phyloP scores from a whole-genome alignment of 2,797 vertebrate genomes.

The Florisuga fusca region DNA sequence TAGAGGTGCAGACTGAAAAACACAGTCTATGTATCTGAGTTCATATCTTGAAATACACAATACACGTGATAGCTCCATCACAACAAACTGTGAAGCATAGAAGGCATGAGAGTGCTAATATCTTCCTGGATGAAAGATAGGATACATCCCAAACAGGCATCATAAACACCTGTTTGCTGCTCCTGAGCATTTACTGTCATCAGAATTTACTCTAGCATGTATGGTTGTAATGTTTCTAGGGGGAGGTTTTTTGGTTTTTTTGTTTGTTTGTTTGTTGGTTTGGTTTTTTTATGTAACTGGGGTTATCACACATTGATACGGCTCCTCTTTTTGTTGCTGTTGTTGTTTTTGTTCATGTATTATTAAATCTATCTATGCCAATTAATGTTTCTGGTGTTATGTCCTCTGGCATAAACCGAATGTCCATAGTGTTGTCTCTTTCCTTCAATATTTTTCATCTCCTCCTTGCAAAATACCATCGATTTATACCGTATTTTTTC shows the following conservation, averaged over 20 bases:
- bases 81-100: background rate
- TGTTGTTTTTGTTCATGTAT: constrained; percentile 48
- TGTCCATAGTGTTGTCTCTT: constrained; percentile 5
- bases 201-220: constrained; percentile 25
- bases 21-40: background rate
- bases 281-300: background rate
- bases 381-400: constrained; percentile 47
- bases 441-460: constrained; percentile 25
- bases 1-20: background rate
- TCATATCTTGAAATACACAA: rapidly evolving
- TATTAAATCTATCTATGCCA: constrained; percentile 59
- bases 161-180: background rate
- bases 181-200: background rate
- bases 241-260: background rate
- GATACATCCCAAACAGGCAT: background rate
- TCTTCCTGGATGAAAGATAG: background rate
- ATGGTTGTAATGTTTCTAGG: background rate
- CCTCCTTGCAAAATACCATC: background rate
- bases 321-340: constrained; percentile 29
- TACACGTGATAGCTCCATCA: background rate
- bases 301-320: constrained; percentile 16
- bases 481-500: constrained; percentile 56
- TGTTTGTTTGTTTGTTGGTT: background rate
- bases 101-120: background rate
- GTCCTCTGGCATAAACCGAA: constrained; percentile 30